A percentile compares a stretch with the other conserved stretches of the same genome.
These are phyloP conservation scores for Cairina moschata DNA, from an alignment of 2,113 vertebrate genomes.

Conservation along the genomic window DNA sequence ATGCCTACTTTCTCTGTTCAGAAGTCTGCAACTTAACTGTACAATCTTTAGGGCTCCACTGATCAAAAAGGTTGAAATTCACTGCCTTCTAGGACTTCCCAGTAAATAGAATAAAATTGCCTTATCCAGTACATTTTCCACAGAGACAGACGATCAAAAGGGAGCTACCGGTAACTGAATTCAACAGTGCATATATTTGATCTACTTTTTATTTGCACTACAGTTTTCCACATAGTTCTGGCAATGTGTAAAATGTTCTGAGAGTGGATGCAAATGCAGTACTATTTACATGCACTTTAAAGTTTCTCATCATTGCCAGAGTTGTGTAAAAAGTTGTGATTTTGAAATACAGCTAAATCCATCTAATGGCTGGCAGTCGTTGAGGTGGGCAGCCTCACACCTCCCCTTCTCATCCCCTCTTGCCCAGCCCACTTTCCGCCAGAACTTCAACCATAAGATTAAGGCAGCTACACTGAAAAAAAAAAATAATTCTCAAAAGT, in stretches of 20 bases:
- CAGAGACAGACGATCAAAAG: neutral
- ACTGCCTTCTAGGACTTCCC: neutral
- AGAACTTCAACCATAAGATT: neutral
- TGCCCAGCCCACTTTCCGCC: neutral
- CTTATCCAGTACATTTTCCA: neutral
- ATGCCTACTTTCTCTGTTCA: neutral
- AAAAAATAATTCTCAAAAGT: neutral
- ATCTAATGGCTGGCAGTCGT: neutral
- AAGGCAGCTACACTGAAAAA: neutral
- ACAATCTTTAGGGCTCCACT: neutral
- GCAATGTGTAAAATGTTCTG: neutral
- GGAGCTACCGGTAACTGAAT: neutral
- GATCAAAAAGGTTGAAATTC: constrained; percentile 7
- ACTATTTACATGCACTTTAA: neutral
- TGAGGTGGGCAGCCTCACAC: neutral
- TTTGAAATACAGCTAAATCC: neutral
- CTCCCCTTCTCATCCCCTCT: neutral
- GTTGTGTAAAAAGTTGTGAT: neutral
- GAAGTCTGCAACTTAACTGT: neutral
- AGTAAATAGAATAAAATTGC: neutral
- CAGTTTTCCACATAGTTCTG: neutral
- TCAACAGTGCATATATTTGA: neutral
- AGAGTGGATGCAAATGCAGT: neutral
- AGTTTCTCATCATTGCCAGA: neutral
- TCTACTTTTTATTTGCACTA: neutral